A percentile compares a stretch with the other conserved stretches of the same genome.
Evolutionary conservation across 2,113 vertebrate species (phyloP).

Genomic region (Microtus pennsylvanicus): DNA sequence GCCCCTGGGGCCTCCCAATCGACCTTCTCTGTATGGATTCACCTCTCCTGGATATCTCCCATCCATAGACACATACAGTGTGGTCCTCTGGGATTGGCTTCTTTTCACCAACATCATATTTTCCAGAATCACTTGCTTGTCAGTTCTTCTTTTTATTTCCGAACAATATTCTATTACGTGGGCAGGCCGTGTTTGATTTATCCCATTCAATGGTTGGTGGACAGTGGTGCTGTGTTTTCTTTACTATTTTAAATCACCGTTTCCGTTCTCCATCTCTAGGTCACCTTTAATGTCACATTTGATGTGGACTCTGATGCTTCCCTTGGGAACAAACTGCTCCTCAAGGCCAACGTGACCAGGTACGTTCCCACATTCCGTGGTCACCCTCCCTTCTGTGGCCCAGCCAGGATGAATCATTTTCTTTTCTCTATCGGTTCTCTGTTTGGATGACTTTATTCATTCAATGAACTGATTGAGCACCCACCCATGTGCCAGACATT

Average conservation of each 20-base stretch:
- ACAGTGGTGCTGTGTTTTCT: background rate
- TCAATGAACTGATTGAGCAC: background rate
- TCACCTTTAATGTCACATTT: slow-evolving; percentile 74
- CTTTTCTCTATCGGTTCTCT: background rate
- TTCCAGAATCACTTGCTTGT: background rate
- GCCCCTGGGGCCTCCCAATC: background rate
- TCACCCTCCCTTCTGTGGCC: background rate
- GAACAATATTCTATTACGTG: background rate
- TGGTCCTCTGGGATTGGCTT: background rate
- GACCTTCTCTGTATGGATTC: background rate
- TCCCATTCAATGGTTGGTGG: background rate
- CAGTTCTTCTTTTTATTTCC: background rate
- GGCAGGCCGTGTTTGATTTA: background rate
- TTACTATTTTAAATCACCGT: background rate
- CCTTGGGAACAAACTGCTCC: slow-evolving; percentile 71
- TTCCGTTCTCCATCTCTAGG: slow-evolving; percentile 62
- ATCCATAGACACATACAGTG: background rate
- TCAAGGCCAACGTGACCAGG: slow-evolving; percentile 82
- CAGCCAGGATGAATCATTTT: background rate
- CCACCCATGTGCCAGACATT: background rate
- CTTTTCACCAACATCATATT: background rate
- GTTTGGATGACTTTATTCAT: background rate
- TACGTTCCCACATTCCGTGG: background rate
- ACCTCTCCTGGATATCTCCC: background rate
- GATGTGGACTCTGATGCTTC: slow-evolving; percentile 73